A percentile compares a stretch with the other conserved stretches of the same genome.
Evolutionary conservation across 2,888 invertebrate species (phyloP).

Genomic region (Agrotis exclamationis): DNA sequence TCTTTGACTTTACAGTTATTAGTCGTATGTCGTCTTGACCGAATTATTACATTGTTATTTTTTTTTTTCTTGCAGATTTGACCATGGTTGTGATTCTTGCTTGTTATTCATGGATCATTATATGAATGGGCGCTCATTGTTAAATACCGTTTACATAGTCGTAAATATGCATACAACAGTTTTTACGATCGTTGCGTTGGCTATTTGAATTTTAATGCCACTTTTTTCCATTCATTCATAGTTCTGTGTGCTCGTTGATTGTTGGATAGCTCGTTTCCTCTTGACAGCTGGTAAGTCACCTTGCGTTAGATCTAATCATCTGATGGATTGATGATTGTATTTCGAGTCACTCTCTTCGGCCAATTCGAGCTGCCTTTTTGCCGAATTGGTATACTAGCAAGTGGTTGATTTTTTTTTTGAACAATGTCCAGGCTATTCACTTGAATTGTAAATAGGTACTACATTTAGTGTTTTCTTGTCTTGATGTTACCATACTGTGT

Average conservation of each 20-base stretch:
- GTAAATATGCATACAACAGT: constrained; percentile 17
- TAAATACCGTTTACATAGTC: constrained; percentile 29
- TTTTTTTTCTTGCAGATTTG: constrained; percentile 41
- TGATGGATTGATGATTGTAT: background rate
- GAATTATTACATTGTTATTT: constrained; percentile 53
- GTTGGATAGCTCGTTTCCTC: background rate
- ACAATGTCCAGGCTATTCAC: background rate
- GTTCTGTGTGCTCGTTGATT: constrained; percentile 3
- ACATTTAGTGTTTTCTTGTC: no score
- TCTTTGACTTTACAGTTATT: constrained; percentile 55
- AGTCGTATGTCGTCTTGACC: constrained; percentile 47
- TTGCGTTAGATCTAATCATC: background rate
- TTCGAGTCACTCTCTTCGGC: background rate
- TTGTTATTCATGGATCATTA: constrained; percentile 27
- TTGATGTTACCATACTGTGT: no score
- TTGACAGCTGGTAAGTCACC: background rate
- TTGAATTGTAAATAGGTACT: background rate
- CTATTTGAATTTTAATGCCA: constrained; percentile 28
- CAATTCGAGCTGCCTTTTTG: background rate
- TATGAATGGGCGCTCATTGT: constrained; percentile 35
- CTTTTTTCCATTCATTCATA: constrained; percentile 35
- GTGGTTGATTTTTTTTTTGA: background rate
- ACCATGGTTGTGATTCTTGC: constrained; percentile 28
- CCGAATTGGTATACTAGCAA: background rate
- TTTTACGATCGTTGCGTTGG: constrained; percentile 32